Percentiles rank a stretch among this genome's conserved stretches.
These are phyloP conservation scores for Hymenochirus boettgeri DNA, from an alignment of 2,113 vertebrate genomes.

Conservation along the genomic window DNA sequence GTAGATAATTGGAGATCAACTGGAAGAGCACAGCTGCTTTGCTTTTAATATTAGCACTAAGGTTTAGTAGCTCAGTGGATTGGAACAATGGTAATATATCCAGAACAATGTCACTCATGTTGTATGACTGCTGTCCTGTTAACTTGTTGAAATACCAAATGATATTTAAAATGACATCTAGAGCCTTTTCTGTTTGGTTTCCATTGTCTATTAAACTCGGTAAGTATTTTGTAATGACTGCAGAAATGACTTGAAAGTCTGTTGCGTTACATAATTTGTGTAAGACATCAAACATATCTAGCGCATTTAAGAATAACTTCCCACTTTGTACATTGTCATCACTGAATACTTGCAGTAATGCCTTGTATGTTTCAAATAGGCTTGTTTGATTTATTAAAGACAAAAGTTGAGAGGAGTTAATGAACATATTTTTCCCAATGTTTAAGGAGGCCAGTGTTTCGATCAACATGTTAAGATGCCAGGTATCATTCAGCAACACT, in stretches of 20 bases:
- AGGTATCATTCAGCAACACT: background rate
- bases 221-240: slow-evolving; percentile 1
- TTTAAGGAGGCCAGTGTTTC: background rate
- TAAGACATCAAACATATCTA: background rate
- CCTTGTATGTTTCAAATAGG: background rate
- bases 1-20: slow-evolving; percentile 5
- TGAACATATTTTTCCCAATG: background rate
- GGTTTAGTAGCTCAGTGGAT: background rate
- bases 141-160: slow-evolving; percentile 15
- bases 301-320: background rate
- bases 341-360: background rate
- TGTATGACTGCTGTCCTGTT: background rate
- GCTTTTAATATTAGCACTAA: slow-evolving; percentile 5
- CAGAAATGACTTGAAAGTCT: background rate
- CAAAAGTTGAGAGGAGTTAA: background rate
- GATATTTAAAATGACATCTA: slow-evolving; percentile 8
- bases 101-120: background rate
- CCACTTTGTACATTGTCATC: background rate
- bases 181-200: slow-evolving; percentile 4
- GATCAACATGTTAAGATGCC: slow-evolving; percentile 2
- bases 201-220: background rate
- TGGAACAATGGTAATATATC: slow-evolving; percentile 9
- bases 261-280: background rate
- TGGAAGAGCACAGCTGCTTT: slow-evolving; percentile 1
- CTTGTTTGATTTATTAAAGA: slow-evolving; percentile 7